Evolutionary conservation across 2,113 vertebrate species (phyloP).

Genomic region (Lagopus muta): DNA sequence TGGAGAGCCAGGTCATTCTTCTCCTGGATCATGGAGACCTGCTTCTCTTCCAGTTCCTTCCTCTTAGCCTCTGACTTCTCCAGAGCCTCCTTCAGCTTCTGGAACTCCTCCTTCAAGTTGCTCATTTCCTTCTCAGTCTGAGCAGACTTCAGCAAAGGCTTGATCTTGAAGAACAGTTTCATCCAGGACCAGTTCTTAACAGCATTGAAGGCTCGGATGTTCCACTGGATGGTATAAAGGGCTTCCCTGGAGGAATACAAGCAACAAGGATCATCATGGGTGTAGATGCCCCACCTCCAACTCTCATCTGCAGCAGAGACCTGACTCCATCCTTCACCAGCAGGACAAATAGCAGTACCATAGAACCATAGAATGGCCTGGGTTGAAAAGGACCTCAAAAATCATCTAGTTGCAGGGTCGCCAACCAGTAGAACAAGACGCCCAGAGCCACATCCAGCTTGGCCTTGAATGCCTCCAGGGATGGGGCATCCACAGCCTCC

Average conservation of each 20-base stretch:
- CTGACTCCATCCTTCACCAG: neutral
- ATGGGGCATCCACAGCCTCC: too few species aligned
- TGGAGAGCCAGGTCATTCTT: slow-evolving; percentile 93
- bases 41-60: slow-evolving; percentile 93
- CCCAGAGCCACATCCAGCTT: too few species aligned
- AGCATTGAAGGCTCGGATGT: slow-evolving; percentile 90
- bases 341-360: neutral
- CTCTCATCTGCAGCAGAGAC: neutral
- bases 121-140: slow-evolving; percentile 92
- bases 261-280: neutral
- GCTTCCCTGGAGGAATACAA: slow-evolving; percentile 75
- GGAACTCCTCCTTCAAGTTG: slow-evolving; percentile 86
- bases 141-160: slow-evolving; percentile 90
- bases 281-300: neutral
- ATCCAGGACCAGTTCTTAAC: slow-evolving; percentile 98
- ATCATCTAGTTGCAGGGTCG: too few species aligned
- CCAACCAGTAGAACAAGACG: too few species aligned
- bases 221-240: slow-evolving; percentile 94
- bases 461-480: too few species aligned
- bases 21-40: slow-evolving; percentile 91
- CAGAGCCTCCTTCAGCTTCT: slow-evolving; percentile 88
- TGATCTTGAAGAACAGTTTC: slow-evolving; percentile 98
- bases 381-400: too few species aligned
- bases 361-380: too few species aligned
- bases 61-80: slow-evolving; percentile 89